Percentiles rank a stretch among this genome's conserved stretches.
Conservation (phyloP, 2,888 invertebrate species). For the Lamellibrachia satsuma region DNA sequence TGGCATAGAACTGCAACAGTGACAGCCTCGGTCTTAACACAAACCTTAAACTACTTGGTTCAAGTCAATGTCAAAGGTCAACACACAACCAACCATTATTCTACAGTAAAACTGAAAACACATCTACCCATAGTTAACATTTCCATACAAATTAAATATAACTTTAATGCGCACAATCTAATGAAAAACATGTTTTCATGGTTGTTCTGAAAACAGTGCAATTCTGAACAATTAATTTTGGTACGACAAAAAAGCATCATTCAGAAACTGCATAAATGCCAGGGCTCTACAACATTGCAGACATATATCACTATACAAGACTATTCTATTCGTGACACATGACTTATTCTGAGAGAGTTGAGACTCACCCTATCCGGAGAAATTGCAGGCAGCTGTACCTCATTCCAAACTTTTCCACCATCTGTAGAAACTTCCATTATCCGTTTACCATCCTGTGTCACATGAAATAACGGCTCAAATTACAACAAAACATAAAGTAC, state of each 20-base stretch:
- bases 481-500: background rate
- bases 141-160: background rate
- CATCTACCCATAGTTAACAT: background rate
- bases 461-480: background rate
- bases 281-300: background rate
- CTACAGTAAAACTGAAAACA: conserved; percentile 8
- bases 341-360: background rate
- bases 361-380: conserved; percentile 57
- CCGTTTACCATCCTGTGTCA: conserved; percentile 37
- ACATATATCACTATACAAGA: background rate
- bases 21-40: background rate
- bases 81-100: background rate
- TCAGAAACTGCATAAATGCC: background rate
- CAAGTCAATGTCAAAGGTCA: background rate
- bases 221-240: background rate
- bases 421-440: conserved; percentile 58
- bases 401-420: conserved; percentile 56
- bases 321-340: background rate
- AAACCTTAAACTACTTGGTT: background rate
- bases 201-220: background rate
- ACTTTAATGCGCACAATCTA: background rate
- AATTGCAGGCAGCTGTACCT: conserved; percentile 58
- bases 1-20: conserved; percentile 60
- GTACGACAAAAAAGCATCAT: background rate
- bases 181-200: background rate